Percentiles rank a stretch among this genome's conserved stretches.
Evolutionary conservation across 2,797 vertebrate genomes (phyloP).

Genomic region (Gallirallus australis): DNA sequence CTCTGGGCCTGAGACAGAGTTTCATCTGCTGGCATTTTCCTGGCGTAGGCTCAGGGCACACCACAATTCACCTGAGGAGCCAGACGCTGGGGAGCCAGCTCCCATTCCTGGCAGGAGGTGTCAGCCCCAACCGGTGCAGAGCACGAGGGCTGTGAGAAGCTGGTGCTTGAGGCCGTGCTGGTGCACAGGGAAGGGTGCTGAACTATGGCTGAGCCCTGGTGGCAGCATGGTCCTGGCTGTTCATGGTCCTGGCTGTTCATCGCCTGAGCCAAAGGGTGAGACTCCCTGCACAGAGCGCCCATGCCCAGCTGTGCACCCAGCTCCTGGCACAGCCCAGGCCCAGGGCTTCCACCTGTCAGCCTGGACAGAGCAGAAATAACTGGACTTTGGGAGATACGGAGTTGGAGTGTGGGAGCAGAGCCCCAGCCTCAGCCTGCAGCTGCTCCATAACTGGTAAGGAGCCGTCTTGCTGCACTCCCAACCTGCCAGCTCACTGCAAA

Average conservation of each 20-base stretch:
- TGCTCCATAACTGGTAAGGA: neutral
- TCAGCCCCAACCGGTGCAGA: neutral
- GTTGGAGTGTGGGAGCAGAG: neutral
- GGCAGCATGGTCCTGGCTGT: neutral
- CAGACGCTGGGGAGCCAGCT: constrained; percentile 58
- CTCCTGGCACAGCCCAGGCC: neutral
- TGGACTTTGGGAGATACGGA: neutral
- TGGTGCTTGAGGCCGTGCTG: neutral
- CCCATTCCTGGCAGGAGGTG: neutral
- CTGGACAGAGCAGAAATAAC: neutral
- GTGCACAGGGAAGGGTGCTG: neutral
- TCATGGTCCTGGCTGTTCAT: neutral
- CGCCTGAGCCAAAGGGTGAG: neutral
- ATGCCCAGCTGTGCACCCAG: fast-evolving
- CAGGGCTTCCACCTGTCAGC: neutral
- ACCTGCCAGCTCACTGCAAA: neutral
- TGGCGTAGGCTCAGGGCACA: constrained; percentile 45
- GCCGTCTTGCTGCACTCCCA: constrained; percentile 1
- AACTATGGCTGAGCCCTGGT: neutral
- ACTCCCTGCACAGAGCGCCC: neutral
- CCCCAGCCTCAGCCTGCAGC: neutral
- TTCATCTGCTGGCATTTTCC: constrained; percentile 56
- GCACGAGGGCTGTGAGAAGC: neutral
- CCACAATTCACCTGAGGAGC: constrained; percentile 42
- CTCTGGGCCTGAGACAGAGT: constrained; percentile 24